Evolutionary conservation across 2,888 invertebrate genomes (phyloP).

Genomic region (Lasioglossum morio): DNA sequence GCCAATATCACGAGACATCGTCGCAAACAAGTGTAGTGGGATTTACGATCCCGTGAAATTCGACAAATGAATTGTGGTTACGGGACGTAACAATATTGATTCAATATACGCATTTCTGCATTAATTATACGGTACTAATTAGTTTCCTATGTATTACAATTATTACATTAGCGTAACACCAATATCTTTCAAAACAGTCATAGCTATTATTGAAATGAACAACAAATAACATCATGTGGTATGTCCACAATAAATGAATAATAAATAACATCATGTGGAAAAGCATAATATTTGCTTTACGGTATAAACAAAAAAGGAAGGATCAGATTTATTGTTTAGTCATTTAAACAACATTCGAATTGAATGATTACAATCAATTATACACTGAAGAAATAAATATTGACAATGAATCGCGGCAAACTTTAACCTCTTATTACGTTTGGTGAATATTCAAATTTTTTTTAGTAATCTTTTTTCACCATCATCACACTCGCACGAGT

Average conservation of each 20-base stretch:
- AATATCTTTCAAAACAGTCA: neutral
- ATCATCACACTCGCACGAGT: neutral
- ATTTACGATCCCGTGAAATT: neutral
- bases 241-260: neutral
- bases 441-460: too few relatives aligned
- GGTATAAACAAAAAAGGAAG: neutral
- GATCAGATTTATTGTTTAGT: neutral
- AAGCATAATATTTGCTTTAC: neutral
- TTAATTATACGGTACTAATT: neutral
- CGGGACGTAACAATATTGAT: neutral
- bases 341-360: neutral
- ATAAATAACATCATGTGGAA: neutral
- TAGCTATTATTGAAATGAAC: too few relatives aligned
- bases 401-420: neutral
- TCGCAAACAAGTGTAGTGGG: neutral
- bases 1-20: neutral
- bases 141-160: neutral
- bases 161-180: neutral
- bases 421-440: too few relatives aligned
- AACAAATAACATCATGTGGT: neutral
- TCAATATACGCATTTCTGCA: neutral
- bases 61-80: conserved; percentile 9
- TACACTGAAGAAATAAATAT: neutral
- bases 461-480: neutral
- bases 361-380: neutral